These are phyloP conservation scores for Lucilia sericata DNA, from an alignment of 1,140 invertebrate genomes.

Conservation along the genomic window DNA sequence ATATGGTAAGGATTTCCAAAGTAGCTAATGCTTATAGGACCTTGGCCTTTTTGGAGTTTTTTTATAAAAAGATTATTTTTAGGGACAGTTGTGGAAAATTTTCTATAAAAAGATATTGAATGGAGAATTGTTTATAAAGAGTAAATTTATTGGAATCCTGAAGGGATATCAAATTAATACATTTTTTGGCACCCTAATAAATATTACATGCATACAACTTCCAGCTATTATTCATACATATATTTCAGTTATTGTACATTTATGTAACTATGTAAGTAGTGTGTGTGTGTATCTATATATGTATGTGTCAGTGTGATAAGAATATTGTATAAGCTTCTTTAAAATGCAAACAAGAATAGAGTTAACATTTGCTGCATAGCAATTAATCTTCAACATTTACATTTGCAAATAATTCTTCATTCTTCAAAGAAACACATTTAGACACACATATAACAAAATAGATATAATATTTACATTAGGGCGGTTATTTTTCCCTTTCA, in stretches of 20 bases:
- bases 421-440: not conserved
- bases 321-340: slow-evolving; percentile 37
- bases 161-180: no score
- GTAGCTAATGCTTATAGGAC: no score
- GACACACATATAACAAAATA: not conserved
- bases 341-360: slow-evolving; percentile 36
- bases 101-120: no score
- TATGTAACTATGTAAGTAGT: not conserved
- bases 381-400: slow-evolving; percentile 29
- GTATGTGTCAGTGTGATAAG: slow-evolving; percentile 22
- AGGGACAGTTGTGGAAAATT: no score
- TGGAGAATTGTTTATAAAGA: no score
- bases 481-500: no score
- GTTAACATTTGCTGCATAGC: slow-evolving; percentile 14
- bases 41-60: no score
- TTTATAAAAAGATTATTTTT: no score
- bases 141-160: no score
- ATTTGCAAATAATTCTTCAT: slow-evolving; percentile 23
- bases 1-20: no score
- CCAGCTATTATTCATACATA: not conserved
- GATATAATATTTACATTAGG: not conserved
- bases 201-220: not conserved
- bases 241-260: not conserved
- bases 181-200: not conserved
- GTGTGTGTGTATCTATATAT: slow-evolving; percentile 3